Evolutionary conservation across 1,140 invertebrate species (phyloP).

Genomic region (Holcopasites calliopsidis): DNA sequence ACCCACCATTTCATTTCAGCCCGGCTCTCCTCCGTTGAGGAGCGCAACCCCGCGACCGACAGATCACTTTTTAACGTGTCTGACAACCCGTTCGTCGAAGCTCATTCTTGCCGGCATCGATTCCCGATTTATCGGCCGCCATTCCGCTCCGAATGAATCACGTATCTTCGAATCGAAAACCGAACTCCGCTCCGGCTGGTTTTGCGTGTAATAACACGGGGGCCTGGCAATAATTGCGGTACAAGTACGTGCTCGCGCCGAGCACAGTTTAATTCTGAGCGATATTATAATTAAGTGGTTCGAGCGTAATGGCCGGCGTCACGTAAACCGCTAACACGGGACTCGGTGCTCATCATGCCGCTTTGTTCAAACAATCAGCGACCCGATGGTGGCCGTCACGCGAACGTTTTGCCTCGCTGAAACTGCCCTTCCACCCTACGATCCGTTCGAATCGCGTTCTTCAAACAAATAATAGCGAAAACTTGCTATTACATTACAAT

Average conservation of each 20-base stretch:
- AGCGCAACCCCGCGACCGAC: not conserved
- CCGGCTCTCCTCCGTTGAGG: not conserved
- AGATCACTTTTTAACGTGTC: constrained; percentile 46
- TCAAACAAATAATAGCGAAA: constrained; percentile 33
- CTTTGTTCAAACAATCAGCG: constrained; percentile 77
- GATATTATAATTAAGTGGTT: constrained; percentile 80
- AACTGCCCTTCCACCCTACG: constrained; percentile 45
- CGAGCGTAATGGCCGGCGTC: constrained; percentile 78
- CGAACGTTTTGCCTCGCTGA: constrained; percentile 62
- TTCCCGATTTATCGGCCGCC: constrained; percentile 33
- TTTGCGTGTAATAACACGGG: constrained; percentile 71
- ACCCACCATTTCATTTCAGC: constrained; percentile 25
- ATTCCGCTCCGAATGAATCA: constrained; percentile 25
- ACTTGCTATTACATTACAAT: no score
- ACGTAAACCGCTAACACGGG: constrained; percentile 75
- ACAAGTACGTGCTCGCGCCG: constrained; percentile 77
- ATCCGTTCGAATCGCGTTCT: constrained; percentile 23
- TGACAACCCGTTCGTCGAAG: constrained; percentile 28
- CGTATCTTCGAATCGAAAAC: constrained; percentile 46
- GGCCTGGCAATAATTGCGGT: constrained; percentile 73
- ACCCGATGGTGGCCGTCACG: constrained; percentile 77
- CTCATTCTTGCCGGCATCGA: constrained; percentile 32
- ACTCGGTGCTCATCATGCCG: constrained; percentile 72
- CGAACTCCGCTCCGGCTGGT: constrained; percentile 43
- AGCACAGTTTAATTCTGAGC: constrained; percentile 78